phyloP scores from a whole-genome alignment of 2,888 invertebrate species.

The Tortrix viridana region DNA sequence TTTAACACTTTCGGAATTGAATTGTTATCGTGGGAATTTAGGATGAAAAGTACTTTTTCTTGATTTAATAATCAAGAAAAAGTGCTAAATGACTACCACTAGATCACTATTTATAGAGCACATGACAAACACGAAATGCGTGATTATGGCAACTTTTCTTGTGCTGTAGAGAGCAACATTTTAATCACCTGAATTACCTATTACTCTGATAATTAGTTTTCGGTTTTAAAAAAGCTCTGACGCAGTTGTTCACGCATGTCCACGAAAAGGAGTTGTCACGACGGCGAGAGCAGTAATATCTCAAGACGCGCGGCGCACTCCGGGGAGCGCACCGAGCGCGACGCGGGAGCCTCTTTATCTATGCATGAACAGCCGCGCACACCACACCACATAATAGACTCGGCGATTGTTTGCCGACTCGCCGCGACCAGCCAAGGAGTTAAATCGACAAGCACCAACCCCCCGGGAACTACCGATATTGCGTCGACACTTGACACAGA shows the following conservation, averaged over 20 bases:
- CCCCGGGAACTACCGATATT: constrained; percentile 67
- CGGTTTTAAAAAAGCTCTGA: constrained; percentile 10
- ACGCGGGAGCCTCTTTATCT: constrained; percentile 62
- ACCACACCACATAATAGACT: constrained; percentile 42
- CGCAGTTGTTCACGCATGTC: constrained; percentile 39
- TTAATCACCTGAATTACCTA: no score
- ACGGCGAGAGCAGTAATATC: constrained; percentile 61
- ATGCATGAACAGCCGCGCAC: constrained; percentile 62
- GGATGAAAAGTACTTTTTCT: no score
- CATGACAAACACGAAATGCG: no score
- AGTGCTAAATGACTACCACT: no score
- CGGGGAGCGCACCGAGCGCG: constrained; percentile 54
- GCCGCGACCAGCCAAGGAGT: constrained; percentile 60
- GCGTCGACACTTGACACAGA: constrained; percentile 75
- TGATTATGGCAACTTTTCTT: no score
- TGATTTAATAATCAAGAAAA: no score
- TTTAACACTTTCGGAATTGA: no score
- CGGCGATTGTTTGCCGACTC: constrained; percentile 49
- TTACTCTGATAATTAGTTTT: not conserved
- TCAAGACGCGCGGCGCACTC: constrained; percentile 58
- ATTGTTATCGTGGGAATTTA: no score
- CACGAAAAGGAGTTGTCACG: constrained; percentile 58
- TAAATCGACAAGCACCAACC: constrained; percentile 60
- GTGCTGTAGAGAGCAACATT: no score
- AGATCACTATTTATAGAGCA: no score